phyloP scores from a whole-genome alignment of 2,113 vertebrate genomes.

The Paramisgurnus dabryanus region DNA sequence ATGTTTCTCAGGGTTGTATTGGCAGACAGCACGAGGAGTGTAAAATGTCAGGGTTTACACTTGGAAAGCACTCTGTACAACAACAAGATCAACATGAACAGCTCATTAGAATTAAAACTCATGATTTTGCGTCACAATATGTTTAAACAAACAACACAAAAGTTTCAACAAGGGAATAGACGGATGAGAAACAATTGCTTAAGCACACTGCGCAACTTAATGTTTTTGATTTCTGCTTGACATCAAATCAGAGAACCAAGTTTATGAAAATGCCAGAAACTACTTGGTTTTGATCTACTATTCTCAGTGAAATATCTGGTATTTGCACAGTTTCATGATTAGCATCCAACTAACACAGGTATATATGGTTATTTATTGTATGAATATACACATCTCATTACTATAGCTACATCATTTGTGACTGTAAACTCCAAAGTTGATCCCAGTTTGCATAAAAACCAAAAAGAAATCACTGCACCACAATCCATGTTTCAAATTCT shows the following conservation, averaged over 20 bases:
- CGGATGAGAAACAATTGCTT: constrained; percentile 20
- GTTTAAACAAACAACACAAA: neutral
- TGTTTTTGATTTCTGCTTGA: neutral
- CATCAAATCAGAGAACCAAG: neutral
- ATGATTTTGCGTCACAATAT: neutral
- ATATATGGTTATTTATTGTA: neutral
- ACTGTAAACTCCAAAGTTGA: neutral
- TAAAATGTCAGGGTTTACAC: neutral
- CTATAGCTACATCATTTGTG: neutral
- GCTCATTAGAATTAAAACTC: constrained; percentile 4
- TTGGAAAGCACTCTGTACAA: neutral
- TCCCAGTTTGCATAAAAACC: neutral
- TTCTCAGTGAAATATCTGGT: neutral
- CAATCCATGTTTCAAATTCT: neutral
- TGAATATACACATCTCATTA: neutral
- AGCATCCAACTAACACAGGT: too few species aligned
- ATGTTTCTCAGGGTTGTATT: constrained; percentile 10
- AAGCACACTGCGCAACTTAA: neutral
- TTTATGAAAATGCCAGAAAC: neutral
- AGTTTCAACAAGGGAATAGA: neutral
- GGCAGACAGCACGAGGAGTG: neutral
- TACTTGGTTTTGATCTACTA: neutral
- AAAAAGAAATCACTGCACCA: neutral
- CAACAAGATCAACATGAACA: constrained; percentile 8
- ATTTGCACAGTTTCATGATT: too few species aligned